A percentile compares a stretch with the other conserved stretches of the same genome.
These are phyloP conservation scores for Peromyscus polionotus DNA, from an alignment of 2,113 vertebrate species.

Conservation along the genomic window DNA sequence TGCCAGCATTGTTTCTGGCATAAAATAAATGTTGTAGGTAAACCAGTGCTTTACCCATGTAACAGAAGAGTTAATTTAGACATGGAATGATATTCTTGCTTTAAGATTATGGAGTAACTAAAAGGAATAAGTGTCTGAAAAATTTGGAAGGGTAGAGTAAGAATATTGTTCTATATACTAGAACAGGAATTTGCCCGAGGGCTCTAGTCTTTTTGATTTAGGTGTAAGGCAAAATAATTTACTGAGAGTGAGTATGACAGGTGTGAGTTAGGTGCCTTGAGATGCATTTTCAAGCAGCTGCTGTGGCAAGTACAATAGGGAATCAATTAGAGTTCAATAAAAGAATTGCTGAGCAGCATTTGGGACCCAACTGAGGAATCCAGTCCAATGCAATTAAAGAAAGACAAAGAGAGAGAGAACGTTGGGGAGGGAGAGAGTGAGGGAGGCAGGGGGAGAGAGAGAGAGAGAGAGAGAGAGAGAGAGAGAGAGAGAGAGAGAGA, in stretches of 20 bases:
- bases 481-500: background rate
- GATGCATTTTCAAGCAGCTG: conserved; percentile 52
- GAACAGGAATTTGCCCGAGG: conserved; percentile 31
- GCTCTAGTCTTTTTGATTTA: conserved; percentile 40
- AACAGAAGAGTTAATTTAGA: background rate
- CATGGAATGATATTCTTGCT: background rate
- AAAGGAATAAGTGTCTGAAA: conserved; percentile 6
- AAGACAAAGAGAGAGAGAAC: too few relatives aligned
- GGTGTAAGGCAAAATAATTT: conserved; percentile 42
- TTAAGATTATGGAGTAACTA: background rate
- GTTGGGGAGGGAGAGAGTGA: too few relatives aligned
- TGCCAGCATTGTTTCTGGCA: background rate
- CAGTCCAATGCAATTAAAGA: background rate
- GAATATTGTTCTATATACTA: background rate
- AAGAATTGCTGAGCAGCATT: conserved; percentile 67
- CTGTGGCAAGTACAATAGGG: conserved; percentile 54
- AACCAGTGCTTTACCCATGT: background rate
- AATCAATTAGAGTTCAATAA: conserved; percentile 70
- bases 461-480: too few relatives aligned
- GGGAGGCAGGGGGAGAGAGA: too few relatives aligned
- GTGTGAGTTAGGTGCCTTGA: conserved; percentile 42
- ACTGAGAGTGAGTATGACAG: conserved; percentile 50
- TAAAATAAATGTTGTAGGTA: background rate
- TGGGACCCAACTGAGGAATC: conserved; percentile 12
- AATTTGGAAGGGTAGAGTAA: background rate